Evolutionary conservation across 2,888 invertebrate genomes (phyloP).

Genomic region (Melanchra persicariae): DNA sequence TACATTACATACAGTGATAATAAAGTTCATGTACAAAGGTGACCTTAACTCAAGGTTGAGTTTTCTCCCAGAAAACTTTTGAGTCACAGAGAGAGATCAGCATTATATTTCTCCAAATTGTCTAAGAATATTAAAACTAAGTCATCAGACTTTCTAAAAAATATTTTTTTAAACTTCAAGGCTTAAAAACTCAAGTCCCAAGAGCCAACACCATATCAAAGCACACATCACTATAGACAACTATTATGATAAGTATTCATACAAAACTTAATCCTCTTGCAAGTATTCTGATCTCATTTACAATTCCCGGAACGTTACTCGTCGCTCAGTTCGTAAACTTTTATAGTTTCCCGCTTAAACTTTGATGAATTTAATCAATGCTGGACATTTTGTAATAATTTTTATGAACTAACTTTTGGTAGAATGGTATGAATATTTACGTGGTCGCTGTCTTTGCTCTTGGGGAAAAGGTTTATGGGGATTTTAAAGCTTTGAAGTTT

Average conservation of each 20-base stretch:
- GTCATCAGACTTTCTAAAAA: too few species aligned
- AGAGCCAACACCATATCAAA: neutral
- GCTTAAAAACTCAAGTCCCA: neutral
- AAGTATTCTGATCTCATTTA: slow-evolving; percentile 77
- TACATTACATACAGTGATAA: too few species aligned
- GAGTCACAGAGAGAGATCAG: too few species aligned
- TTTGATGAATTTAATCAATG: slow-evolving; percentile 84
- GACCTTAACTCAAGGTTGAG: too few species aligned
- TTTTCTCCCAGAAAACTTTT: too few species aligned
- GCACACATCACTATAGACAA: neutral
- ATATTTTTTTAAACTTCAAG: neutral
- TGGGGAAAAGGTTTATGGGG: slow-evolving; percentile 51
- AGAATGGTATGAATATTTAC: slow-evolving; percentile 76
- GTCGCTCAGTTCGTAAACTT: slow-evolving; percentile 79
- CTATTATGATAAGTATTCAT: slow-evolving; percentile 21
- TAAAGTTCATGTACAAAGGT: too few species aligned
- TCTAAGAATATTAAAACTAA: too few species aligned
- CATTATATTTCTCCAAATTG: too few species aligned
- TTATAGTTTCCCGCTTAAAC: slow-evolving; percentile 84
- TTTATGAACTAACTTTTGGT: slow-evolving; percentile 78
- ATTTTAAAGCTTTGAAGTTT: slow-evolving; percentile 44
- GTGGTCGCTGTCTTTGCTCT: slow-evolving; percentile 48
- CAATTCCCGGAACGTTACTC: slow-evolving; percentile 76
- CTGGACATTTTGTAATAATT: slow-evolving; percentile 80
- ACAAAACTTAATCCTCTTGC: slow-evolving; percentile 57